Evolutionary conservation across 2,113 vertebrate genomes (phyloP).

Genomic region (Zosterops pallidus): DNA sequence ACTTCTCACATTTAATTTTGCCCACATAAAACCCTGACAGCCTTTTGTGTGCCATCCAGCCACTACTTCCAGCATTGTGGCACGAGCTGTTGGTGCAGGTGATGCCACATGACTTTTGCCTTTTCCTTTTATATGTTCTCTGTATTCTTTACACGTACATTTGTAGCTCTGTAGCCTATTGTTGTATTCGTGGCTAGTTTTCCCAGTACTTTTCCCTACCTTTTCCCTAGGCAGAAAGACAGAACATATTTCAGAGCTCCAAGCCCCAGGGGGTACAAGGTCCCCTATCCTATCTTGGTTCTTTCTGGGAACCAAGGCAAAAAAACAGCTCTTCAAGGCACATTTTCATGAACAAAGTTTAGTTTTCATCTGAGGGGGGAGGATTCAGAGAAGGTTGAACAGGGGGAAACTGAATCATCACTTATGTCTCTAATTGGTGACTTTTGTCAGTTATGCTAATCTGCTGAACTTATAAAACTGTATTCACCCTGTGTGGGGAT

Average conservation of each 20-base stretch:
- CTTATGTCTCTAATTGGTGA: not conserved
- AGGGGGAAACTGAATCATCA: not conserved
- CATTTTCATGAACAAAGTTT: not conserved
- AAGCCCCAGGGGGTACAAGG: not conserved
- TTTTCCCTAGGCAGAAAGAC: not conserved
- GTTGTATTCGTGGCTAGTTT: not conserved
- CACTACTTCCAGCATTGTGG: fast-evolving
- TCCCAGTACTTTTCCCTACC: not conserved
- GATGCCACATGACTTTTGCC: not conserved
- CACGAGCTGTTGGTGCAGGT: not conserved
- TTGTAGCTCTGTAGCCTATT: not conserved
- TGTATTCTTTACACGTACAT: not conserved
- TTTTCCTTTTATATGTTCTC: not conserved
- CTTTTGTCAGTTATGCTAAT: not conserved
- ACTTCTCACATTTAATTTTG: not conserved
- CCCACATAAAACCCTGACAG: not conserved
- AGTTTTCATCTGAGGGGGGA: not conserved
- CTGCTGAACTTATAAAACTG: not conserved
- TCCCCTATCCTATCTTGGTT: not conserved
- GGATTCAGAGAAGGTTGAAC: not conserved
- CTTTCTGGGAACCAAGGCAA: not conserved
- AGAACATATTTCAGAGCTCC: not conserved
- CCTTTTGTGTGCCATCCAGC: not conserved
- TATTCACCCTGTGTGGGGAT: not conserved
- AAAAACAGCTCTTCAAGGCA: not conserved